Conservation (phyloP, 2,113 vertebrate species). For the Helogale parvula region DNA sequence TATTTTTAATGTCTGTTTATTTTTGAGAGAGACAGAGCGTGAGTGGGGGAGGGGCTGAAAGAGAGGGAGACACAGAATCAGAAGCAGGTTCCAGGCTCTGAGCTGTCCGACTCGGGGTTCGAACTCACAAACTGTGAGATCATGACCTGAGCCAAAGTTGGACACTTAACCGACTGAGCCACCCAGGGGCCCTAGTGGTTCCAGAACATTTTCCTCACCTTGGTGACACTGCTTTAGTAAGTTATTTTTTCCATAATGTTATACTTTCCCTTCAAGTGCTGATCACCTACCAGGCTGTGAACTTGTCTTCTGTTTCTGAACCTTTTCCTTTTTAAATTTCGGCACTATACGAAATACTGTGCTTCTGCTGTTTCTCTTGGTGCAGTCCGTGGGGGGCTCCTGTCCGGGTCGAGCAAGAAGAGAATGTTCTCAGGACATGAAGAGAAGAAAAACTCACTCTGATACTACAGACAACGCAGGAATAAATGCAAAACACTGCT, state of each 20-base stretch:
- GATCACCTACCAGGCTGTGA: conserved; percentile 94
- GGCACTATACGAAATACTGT: conserved; percentile 98
- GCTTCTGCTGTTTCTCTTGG: conserved; percentile 97
- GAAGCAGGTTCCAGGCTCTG: no score
- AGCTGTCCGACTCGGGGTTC: no score
- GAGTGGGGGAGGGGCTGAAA: no score
- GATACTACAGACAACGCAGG: neutral
- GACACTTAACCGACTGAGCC: no score
- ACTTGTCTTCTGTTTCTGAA: conserved; percentile 92
- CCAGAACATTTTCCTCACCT: neutral
- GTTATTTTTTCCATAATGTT: neutral
- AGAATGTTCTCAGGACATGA: neutral
- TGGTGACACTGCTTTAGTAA: neutral
- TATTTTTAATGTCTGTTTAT: no score
- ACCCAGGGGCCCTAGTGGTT: neutral
- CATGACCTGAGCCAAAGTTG: no score
- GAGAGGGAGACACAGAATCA: no score
- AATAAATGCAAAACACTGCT: no score
- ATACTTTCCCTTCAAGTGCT: neutral
- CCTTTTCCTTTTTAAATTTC: conserved; percentile 99
- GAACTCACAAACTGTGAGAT: no score
- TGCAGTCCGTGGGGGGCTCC: conserved; percentile 95
- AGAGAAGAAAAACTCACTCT: neutral
- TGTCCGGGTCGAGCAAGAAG: conserved; percentile 82
- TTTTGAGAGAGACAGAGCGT: no score